Conservation (phyloP, 2,113 vertebrate genomes). For the Pseudopodoces humilis region DNA sequence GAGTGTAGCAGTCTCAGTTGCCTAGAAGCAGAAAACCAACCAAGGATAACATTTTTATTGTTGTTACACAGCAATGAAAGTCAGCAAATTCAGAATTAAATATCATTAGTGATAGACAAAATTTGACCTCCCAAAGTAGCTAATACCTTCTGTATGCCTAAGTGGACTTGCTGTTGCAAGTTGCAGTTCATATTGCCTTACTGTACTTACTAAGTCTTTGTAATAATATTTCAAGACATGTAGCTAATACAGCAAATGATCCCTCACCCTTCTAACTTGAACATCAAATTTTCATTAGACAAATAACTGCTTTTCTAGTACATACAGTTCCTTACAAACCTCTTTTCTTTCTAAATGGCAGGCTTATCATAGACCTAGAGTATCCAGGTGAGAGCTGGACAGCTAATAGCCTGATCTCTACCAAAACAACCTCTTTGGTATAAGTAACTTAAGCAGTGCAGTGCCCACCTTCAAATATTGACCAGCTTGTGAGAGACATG, state of each 20-base stretch:
- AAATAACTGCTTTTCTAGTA: neutral
- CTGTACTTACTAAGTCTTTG: neutral
- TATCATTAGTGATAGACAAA: neutral
- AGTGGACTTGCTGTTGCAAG: neutral
- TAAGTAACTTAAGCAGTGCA: neutral
- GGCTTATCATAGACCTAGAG: neutral
- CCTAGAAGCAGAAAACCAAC: neutral
- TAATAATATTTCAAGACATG: neutral
- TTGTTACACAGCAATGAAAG: neutral
- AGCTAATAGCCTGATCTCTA: neutral
- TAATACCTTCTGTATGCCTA: neutral
- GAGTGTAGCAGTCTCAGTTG: neutral
- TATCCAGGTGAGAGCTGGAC: neutral
- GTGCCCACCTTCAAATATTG: neutral
- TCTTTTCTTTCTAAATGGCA: neutral
- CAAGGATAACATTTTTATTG: neutral
- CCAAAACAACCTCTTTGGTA: neutral
- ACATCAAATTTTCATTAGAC: neutral
- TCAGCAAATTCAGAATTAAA: neutral
- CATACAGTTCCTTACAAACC: neutral
- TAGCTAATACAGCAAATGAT: neutral
- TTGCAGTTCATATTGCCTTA: neutral
- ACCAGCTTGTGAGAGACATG: neutral
- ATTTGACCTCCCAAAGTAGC: neutral
- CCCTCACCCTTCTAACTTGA: neutral